phyloP scores from a whole-genome alignment of 2,113 vertebrate genomes.

The Salvator merianae region DNA sequence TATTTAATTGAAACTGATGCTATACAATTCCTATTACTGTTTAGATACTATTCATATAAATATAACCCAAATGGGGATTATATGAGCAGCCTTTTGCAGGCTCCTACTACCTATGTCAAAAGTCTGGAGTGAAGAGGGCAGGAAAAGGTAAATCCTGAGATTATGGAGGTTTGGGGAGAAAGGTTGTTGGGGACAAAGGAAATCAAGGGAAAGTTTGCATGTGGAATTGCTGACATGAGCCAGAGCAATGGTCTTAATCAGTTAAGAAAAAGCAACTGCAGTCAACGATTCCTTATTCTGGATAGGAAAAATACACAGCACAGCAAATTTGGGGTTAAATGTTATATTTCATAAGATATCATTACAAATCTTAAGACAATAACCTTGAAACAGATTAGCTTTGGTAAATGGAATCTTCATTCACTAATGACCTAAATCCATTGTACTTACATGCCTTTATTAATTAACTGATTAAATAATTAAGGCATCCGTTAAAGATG shows the following conservation, averaged over 20 bases:
- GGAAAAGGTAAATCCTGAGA: neutral
- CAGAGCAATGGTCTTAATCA: neutral
- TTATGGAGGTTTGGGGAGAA: no score
- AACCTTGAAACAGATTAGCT: slow-evolving; percentile 51
- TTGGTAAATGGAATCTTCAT: slow-evolving; percentile 27
- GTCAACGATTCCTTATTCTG: neutral
- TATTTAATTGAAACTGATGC: no score
- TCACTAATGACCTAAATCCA: slow-evolving; percentile 1
- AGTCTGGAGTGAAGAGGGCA: no score
- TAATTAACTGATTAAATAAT: slow-evolving; percentile 33
- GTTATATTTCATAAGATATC: slow-evolving; percentile 39
- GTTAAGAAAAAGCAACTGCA: slow-evolving; percentile 19
- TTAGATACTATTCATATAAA: neutral
- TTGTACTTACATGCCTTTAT: slow-evolving; percentile 12
- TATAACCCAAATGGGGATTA: no score
- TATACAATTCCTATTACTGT: neutral
- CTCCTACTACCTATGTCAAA: no score
- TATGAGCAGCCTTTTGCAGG: no score
- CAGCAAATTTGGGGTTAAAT: slow-evolving; percentile 29
- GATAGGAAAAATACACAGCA: slow-evolving; percentile 27
- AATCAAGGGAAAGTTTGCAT: neutral
- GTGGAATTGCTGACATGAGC: neutral
- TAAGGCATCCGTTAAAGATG: slow-evolving; percentile 45
- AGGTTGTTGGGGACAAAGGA: neutral
- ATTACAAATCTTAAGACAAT: slow-evolving; percentile 31